Evolutionary conservation across 2,888 invertebrate genomes (phyloP).

Genomic region (Tanypteryx hageni): DNA sequence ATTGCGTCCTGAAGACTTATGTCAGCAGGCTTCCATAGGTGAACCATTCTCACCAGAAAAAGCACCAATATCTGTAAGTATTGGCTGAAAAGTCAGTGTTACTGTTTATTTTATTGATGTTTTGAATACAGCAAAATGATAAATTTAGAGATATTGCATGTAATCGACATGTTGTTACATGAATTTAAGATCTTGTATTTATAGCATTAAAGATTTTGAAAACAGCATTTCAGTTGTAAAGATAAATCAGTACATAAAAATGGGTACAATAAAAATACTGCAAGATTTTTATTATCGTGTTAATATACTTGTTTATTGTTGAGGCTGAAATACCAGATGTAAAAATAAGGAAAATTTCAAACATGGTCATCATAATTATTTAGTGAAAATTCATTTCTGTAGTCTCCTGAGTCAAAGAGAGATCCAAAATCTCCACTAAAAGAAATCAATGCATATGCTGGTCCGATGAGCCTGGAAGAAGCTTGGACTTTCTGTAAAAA

Average conservation of each 20-base stretch:
- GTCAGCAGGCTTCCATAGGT: conserved; percentile 86
- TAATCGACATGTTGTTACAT: not conserved
- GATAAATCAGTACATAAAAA: too few relatives aligned
- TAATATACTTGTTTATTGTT: too few relatives aligned
- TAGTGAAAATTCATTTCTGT: conserved; percentile 43
- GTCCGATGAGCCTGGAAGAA: conserved; percentile 89
- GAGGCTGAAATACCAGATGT: too few relatives aligned
- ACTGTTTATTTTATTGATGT: too few relatives aligned
- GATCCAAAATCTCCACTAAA: conserved; percentile 84
- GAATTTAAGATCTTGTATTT: too few relatives aligned
- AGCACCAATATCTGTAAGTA: conserved; percentile 73
- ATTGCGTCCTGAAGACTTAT: conserved; percentile 86
- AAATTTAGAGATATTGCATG: not conserved
- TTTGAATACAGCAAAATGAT: too few relatives aligned
- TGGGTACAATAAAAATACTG: too few relatives aligned
- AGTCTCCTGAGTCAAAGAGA: conserved; percentile 79
- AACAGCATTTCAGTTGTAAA: too few relatives aligned
- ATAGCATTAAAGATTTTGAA: too few relatives aligned
- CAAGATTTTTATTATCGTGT: too few relatives aligned
- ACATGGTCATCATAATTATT: not conserved
- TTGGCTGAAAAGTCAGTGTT: not conserved
- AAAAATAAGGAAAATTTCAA: too few relatives aligned
- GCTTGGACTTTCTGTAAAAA: conserved; percentile 85
- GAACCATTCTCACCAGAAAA: conserved; percentile 85
- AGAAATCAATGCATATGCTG: conserved; percentile 91